phyloP scores from a whole-genome alignment of 2,888 invertebrate species.

The Acanthacorydalis orientalis region DNA sequence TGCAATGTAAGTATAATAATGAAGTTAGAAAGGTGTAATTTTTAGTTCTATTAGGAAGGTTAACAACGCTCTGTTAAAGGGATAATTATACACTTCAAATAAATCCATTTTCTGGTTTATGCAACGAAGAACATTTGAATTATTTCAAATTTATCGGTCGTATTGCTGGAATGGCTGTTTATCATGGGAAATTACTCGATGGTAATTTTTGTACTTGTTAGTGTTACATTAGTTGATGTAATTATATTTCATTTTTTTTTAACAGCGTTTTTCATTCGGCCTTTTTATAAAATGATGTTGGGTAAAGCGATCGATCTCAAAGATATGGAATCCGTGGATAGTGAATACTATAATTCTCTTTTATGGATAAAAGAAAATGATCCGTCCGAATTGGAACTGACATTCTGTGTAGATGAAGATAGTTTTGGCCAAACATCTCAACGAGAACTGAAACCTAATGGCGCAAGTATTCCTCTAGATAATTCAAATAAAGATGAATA shows the following conservation, averaged over 20 bases:
- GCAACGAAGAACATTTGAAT: slow-evolving; percentile 93
- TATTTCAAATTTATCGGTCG: slow-evolving; percentile 98
- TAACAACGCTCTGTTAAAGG: slow-evolving; percentile 27
- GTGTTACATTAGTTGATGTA: neutral
- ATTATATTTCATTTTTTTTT: no score
- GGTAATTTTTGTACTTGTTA: slow-evolving; percentile 35
- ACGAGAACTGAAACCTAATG: slow-evolving; percentile 78
- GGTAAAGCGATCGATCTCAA: slow-evolving; percentile 82
- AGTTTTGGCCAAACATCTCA: slow-evolving; percentile 90
- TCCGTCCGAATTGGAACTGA: slow-evolving; percentile 83
- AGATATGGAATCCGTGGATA: slow-evolving; percentile 98
- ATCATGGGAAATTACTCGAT: slow-evolving; percentile 94
- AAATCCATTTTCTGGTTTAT: slow-evolving; percentile 92
- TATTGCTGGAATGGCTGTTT: slow-evolving; percentile 97
- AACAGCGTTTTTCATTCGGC: slow-evolving; percentile 96
- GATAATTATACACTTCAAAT: slow-evolving; percentile 99
- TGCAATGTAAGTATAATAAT: slow-evolving; percentile 62
- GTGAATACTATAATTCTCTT: slow-evolving; percentile 95
- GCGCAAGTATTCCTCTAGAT: slow-evolving; percentile 77
- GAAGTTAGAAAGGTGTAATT: neutral
- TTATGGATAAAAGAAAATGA: slow-evolving; percentile 95
- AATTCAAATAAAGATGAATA: slow-evolving; percentile 95
- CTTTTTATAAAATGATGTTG: slow-evolving; percentile 99
- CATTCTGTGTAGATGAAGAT: slow-evolving; percentile 94
- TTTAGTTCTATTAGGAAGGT: neutral